Base-by-base conservation (phyloP, 2,113 vertebrate genomes). In the Colaptes auratus region DNA sequence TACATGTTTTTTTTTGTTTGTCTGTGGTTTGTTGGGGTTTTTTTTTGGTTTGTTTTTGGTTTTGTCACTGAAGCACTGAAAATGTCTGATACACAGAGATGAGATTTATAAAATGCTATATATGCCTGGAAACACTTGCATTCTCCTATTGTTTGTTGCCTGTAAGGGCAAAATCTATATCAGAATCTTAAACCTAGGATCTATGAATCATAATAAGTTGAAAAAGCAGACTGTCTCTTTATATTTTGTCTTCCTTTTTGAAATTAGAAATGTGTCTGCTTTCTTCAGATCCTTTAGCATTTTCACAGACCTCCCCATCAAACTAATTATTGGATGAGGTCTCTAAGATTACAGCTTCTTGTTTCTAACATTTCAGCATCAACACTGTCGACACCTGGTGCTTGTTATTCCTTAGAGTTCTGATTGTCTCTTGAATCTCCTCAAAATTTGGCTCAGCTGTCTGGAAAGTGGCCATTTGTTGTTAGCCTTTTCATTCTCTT, bases 371-470 rank as follows among this genome's bases (percentile, higher is more conserved):
- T 82, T 89, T 82, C 39, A 89, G 55, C 16, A 59, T 8, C 75
- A 70, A 14, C 46, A 39, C 30, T 95, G 31, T 87, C 4, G 4
- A 89, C 91, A 94, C 90, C 93, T 92, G 88, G 67, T 92, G n/a
- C 90, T 94, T 91, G 64, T 94, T 95, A 91, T 89, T 92, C 55
- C 55, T 88, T 76, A 80, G 82, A 74, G 60, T 60, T 85, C 67
- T 96, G 88, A 91, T 91, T 92, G 67, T 72, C 88, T 90, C 88
- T 94, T 86, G 92, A 93, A 74, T 92, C 30, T 76, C 82, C 85
- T 73, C 39, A 89, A 63, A 96, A 82, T 92, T 91, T 96, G 75
- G 55, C 76, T 94, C 31, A 90, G 67, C 69, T 90, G 75, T 31
- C 82, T 96, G 67, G 75, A 94, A 86, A 72, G 8, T 52, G 69